Base-by-base conservation (phyloP, 2,888 invertebrate species). In the Escarpia spicata region DNA sequence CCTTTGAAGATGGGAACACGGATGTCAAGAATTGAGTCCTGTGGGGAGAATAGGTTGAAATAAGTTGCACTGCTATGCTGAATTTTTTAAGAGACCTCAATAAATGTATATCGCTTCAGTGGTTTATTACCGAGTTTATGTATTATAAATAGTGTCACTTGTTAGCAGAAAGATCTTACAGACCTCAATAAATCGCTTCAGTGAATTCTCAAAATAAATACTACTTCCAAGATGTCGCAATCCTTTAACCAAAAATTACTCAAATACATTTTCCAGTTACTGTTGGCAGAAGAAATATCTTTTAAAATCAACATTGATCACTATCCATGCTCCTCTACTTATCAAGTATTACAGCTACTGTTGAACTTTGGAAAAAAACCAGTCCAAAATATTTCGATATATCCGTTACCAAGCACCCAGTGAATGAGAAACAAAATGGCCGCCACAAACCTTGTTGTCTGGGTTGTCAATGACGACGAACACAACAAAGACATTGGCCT, bases 381-480 rank as follows among this genome's bases (percentile, higher is more conserved):
- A 26, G 12, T 60, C 60, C 19, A 60, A 12, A n/a, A 75, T 75
- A 75, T 75, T 75, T 75, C 6, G 1, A 26, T 8, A 75, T 75
- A 26, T 15, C 2, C 19, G 75, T 26, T 75, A 15, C 37, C 45
- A 91, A 45, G 26, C 9, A 4, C 4, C 15, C n/a, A 37, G 43
- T 52, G n/a, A 45, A 19, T 4, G 52, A 19, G 12, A 91, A 15
- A 75, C 75, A 37, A 60, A 43, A 19, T 44, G 43, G 43, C 75
- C 15, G 4, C 43, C 43, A 89, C 96, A 96, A 95, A 98, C 98
- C 97, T 98, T 98, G 96, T 98, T 98, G 94, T 98, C 97, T 10
- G 98, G 98, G 97, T 98, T 99, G 96, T 99, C 99, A 91, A 99
- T 98, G 94, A 99, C 98, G 92, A 99, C 98, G 96, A 99, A 99